Conservation (phyloP, 92 coral and sea anemone species). For the Blastomussa wellsi region DNA sequence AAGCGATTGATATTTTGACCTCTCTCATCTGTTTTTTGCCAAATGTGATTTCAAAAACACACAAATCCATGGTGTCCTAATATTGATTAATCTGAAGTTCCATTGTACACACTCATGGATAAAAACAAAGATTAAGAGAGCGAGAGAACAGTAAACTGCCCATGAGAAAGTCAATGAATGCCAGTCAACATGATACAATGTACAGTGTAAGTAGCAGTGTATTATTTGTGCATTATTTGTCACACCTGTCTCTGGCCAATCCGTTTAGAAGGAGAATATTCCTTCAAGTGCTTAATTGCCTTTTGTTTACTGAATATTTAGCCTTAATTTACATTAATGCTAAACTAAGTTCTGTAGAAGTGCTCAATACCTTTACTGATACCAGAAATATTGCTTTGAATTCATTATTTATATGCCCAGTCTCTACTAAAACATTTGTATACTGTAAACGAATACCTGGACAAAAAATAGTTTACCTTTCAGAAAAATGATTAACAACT, state of each 20-base stretch:
- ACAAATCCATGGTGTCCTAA: neutral
- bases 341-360: neutral
- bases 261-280: neutral
- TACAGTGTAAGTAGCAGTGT: neutral
- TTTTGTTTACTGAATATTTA: neutral
- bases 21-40: neutral
- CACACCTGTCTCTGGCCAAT: neutral
- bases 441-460: too few relatives aligned
- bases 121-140: neutral
- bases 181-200: neutral
- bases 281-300: neutral
- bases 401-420: slow-evolving; percentile 8
- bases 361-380: neutral
- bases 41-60: slow-evolving; percentile 6
- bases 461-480: neutral
- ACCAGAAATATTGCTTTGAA: neutral
- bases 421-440: too few relatives aligned
- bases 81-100: neutral
- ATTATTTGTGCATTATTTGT: neutral
- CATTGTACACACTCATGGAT: neutral
- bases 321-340: neutral
- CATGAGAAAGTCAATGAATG: neutral
- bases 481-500: neutral
- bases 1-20: neutral
- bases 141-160: neutral